These are phyloP conservation scores for Melanerpes formicivorus DNA, from an alignment of 2,113 vertebrate genomes.

Conservation along the genomic window DNA sequence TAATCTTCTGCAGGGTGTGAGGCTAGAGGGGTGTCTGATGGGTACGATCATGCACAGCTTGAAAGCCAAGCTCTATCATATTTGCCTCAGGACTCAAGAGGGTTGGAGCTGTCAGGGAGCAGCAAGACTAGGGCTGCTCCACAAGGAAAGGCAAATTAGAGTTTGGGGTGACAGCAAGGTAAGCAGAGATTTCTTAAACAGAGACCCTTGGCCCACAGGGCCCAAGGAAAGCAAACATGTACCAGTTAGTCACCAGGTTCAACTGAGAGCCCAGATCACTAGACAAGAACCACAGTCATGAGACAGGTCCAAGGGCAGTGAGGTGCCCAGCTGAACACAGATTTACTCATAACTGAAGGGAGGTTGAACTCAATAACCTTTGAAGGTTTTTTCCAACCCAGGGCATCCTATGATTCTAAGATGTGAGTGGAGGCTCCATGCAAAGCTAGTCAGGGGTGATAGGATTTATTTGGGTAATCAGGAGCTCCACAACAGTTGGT, in stretches of 20 bases:
- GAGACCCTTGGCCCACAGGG: neutral
- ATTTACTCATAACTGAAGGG: neutral
- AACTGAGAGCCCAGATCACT: neutral
- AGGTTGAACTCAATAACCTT: no score
- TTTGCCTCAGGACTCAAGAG: neutral
- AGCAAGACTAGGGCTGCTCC: neutral
- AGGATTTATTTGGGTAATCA: neutral
- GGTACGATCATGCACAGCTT: neutral
- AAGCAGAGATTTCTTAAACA: neutral
- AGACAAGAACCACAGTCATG: neutral
- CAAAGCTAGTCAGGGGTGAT: neutral
- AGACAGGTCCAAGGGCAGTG: neutral
- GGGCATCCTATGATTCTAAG: no score
- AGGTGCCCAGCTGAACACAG: neutral
- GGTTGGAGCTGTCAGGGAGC: neutral
- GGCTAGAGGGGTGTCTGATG: neutral
- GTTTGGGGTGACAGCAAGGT: neutral
- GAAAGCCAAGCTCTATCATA: neutral
- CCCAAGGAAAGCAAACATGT: neutral
- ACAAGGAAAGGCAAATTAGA: neutral
- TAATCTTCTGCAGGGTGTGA: neutral
- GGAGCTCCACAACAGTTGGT: rapidly evolving
- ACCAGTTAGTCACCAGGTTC: neutral
- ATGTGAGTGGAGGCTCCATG: neutral
- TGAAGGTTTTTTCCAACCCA: no score